Evolutionary conservation across 2,113 vertebrate species (phyloP).

Genomic region (Hymenochirus boettgeri): DNA sequence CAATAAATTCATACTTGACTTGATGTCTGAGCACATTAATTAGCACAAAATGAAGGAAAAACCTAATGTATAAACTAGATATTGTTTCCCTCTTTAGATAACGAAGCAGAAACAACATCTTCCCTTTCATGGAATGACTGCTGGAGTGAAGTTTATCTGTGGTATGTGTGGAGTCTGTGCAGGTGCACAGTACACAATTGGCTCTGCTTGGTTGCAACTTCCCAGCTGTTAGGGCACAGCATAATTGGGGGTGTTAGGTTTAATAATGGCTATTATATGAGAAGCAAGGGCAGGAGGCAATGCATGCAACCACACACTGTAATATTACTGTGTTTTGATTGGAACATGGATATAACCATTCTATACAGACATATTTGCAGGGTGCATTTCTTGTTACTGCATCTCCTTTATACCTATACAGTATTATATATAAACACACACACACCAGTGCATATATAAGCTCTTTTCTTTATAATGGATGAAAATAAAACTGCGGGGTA

Average conservation of each 20-base stretch:
- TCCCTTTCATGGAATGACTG: too few relatives aligned
- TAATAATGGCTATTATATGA: constrained; percentile 22
- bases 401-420: neutral
- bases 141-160: neutral
- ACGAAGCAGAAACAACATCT: too few relatives aligned
- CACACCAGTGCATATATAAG: neutral
- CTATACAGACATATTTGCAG: neutral
- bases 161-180: neutral
- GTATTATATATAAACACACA: neutral
- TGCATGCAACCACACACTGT: neutral
- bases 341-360: neutral
- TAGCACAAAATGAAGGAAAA: too few relatives aligned
- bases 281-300: neutral
- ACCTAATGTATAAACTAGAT: too few relatives aligned
- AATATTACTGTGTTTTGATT: neutral
- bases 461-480: neutral
- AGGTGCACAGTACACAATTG: neutral
- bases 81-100: too few relatives aligned
- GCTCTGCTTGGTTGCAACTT: constrained; percentile 1
- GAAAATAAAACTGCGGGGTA: neutral
- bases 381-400: neutral
- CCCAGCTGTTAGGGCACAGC: constrained; percentile 22
- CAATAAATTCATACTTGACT: too few relatives aligned
- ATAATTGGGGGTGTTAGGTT: constrained; percentile 8
- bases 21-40: too few relatives aligned